Percentiles rank a stretch among this genome's conserved stretches.
Evolutionary conservation across 2,113 vertebrate species (phyloP).

Genomic region (Xiphophorus hellerii): DNA sequence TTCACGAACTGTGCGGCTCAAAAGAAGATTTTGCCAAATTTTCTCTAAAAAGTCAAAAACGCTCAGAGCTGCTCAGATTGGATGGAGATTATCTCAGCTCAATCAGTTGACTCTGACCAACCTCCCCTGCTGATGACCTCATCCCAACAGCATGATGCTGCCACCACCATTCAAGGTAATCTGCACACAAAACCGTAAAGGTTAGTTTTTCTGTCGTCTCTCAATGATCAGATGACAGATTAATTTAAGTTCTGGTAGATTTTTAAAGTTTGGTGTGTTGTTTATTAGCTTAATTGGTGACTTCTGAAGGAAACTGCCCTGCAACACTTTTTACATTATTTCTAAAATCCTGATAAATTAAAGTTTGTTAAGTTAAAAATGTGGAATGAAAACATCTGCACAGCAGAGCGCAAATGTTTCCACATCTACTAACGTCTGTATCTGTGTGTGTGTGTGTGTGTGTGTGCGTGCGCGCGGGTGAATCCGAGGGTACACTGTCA

Average conservation of each 20-base stretch:
- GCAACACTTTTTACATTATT: not conserved
- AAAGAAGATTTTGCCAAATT: too few relatives aligned
- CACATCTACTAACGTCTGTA: slow-evolving; percentile 5
- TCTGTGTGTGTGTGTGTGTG: slow-evolving; percentile 1
- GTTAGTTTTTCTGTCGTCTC: not conserved
- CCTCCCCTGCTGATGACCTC: too few relatives aligned
- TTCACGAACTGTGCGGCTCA: too few relatives aligned
- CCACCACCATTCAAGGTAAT: too few relatives aligned
- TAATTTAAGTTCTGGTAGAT: not conserved
- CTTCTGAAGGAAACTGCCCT: not conserved
- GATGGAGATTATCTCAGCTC: too few relatives aligned
- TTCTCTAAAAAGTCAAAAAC: too few relatives aligned
- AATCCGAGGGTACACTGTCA: slow-evolving; percentile 3
- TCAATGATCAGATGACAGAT: not conserved
- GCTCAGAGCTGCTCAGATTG: too few relatives aligned
- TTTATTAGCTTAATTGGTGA: not conserved
- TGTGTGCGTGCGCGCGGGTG: not conserved
- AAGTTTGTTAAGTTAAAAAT: not conserved
- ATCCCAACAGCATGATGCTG: too few relatives aligned
- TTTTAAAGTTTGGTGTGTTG: not conserved
- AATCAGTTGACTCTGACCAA: too few relatives aligned
- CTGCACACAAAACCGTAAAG: too few relatives aligned
- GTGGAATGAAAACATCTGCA: not conserved
- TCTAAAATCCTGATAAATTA: not conserved
- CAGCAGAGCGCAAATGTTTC: not conserved